These are phyloP conservation scores for Lindbergichthys nudifrons DNA, from an alignment of 2,797 vertebrate species.

Conservation along the genomic window DNA sequence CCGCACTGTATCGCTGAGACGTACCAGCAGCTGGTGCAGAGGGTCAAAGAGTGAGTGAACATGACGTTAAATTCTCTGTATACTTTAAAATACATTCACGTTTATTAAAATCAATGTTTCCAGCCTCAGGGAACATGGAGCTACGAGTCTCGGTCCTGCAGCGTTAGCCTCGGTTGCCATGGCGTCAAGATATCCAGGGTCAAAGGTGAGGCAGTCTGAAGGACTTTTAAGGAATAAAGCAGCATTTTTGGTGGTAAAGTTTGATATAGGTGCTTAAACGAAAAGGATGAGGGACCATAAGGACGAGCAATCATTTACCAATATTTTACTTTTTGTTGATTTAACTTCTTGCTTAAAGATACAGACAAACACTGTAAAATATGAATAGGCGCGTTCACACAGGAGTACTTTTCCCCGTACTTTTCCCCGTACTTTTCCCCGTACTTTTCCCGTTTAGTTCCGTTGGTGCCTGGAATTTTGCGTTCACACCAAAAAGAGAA, in stretches of 20 bases:
- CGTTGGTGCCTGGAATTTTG: no score
- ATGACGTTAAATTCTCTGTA: not conserved
- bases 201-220: slow-evolving; percentile 75
- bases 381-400: no score
- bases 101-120: not conserved
- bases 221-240: not conserved
- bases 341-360: no score
- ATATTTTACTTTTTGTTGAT: no score
- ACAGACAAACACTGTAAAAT: no score
- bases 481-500: no score
- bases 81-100: not conserved
- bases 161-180: slow-evolving; percentile 83
- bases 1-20: slow-evolving; percentile 84
- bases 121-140: slow-evolving; percentile 83
- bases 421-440: no score
- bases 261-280: no score
- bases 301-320: no score
- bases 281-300: no score
- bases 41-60: slow-evolving; percentile 79
- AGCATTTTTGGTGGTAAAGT: not conserved
- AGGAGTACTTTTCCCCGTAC: no score
- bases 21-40: slow-evolving; percentile 58
- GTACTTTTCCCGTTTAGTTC: no score
- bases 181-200: slow-evolving; percentile 83
- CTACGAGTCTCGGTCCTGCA: slow-evolving; percentile 85